A percentile compares a stretch with the other conserved stretches of the same genome.
Conservation (phyloP, 2,888 invertebrate genomes). For the Serripes groenlandicus region DNA sequence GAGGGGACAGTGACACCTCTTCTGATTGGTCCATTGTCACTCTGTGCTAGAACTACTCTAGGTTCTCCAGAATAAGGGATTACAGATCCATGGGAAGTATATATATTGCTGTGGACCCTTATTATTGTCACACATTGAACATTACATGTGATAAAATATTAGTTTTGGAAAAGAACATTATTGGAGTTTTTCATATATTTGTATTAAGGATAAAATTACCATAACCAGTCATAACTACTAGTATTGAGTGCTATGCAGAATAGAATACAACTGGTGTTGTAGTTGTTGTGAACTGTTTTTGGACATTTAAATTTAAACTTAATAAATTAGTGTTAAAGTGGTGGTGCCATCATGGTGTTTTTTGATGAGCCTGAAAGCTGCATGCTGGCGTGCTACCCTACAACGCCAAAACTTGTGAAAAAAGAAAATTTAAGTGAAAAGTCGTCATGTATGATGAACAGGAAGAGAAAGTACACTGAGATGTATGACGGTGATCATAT, state of each 20-base stretch:
- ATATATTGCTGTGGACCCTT: background rate
- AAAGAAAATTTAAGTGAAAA: background rate
- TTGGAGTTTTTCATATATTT: too few relatives aligned
- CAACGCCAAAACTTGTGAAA: constrained; percentile 49
- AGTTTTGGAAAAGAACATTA: too few relatives aligned
- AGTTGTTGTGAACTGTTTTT: too few relatives aligned
- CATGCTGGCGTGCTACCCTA: constrained; percentile 36
- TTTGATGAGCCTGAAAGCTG: constrained; percentile 48
- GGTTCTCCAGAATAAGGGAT: constrained; percentile 27
- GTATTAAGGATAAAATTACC: too few relatives aligned
- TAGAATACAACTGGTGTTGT: too few relatives aligned
- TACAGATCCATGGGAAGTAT: background rate
- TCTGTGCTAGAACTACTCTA: constrained; percentile 47
- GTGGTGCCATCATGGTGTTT: constrained; percentile 55
- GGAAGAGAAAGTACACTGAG: constrained; percentile 2
- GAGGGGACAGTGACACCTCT: constrained; percentile 1
- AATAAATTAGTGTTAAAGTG: too few relatives aligned
- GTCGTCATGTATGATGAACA: constrained; percentile 47
- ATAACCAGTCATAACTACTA: too few relatives aligned
- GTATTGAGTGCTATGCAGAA: too few relatives aligned
- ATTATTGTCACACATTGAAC: background rate
- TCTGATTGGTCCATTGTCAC: constrained; percentile 30
- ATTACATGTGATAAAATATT: too few relatives aligned
- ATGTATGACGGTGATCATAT: constrained; percentile 3
- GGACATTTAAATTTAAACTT: too few relatives aligned